phyloP scores from a whole-genome alignment of 2,797 vertebrate genomes.

The Neostethus bicornis region DNA sequence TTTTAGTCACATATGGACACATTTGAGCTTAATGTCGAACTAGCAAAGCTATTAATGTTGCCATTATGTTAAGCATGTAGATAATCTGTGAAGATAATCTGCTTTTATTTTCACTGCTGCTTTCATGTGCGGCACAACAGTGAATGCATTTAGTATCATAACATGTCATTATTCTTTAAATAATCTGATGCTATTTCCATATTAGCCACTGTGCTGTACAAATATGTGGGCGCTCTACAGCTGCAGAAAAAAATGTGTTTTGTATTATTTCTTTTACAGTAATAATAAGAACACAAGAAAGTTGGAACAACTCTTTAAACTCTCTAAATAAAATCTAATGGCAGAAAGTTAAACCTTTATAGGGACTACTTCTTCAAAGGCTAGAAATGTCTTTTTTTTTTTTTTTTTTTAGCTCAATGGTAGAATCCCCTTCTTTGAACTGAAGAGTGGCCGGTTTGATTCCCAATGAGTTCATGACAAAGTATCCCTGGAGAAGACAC shows the following conservation, averaged over 20 bases:
- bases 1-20: background rate
- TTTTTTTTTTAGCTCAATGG: too few relatives aligned
- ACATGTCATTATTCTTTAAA: background rate
- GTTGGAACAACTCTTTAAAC: background rate
- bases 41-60: constrained; percentile 7
- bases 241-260: background rate
- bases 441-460: too few relatives aligned
- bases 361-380: too few relatives aligned
- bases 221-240: background rate
- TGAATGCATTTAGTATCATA: background rate
- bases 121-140: background rate
- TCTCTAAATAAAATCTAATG: background rate
- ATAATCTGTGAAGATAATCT: constrained; percentile 25
- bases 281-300: background rate
- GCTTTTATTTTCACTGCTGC: constrained; percentile 1
- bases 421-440: too few relatives aligned
- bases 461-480: too few relatives aligned
- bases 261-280: background rate
- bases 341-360: too few relatives aligned
- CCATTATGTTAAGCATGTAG: constrained; percentile 2
- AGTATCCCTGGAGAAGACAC: too few relatives aligned
- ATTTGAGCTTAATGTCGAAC: background rate
- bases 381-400: too few relatives aligned
- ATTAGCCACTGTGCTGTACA: background rate
- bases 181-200: background rate